These are phyloP conservation scores for Amblyraja radiata DNA, from an alignment of 2,797 vertebrate species.

Conservation along the genomic window DNA sequence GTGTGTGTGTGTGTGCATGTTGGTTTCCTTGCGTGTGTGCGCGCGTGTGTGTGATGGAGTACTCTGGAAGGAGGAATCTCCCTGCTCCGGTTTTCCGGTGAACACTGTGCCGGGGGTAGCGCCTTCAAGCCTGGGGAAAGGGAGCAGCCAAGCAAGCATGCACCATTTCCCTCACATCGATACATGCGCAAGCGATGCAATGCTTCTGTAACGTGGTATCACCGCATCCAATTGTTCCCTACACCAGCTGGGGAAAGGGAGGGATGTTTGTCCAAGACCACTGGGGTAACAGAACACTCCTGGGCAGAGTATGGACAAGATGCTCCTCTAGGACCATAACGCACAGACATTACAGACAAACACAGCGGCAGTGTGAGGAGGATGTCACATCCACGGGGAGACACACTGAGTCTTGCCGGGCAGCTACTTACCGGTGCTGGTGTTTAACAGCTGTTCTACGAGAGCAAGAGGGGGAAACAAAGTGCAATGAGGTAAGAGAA, in stretches of 20 bases:
- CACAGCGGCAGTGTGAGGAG: constrained; percentile 39
- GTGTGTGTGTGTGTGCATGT: not conserved
- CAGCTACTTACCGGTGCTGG: constrained; percentile 56
- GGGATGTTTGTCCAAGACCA: not conserved
- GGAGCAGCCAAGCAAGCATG: constrained; percentile 11
- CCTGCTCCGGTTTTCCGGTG: no score
- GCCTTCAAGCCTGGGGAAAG: not conserved
- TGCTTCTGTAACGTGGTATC: not conserved
- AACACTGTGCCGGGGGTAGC: not conserved
- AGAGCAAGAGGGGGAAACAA: constrained; percentile 40
- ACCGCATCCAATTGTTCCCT: not conserved
- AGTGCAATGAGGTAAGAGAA: constrained; percentile 17
- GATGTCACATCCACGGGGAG: not conserved
- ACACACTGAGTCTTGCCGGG: not conserved
- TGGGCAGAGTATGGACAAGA: not conserved
- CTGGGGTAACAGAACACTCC: not conserved
- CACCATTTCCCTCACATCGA: not conserved
- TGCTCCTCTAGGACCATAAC: not conserved
- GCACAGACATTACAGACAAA: constrained; percentile 29
- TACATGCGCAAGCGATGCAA: constrained; percentile 1
- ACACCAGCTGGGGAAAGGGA: no score
- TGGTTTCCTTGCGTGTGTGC: not conserved
- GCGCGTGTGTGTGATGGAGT: not conserved
- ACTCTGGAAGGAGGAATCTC: not conserved
- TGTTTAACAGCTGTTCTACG: constrained; percentile 58